A percentile compares a stretch with the other conserved stretches of the same genome.
phyloP scores from a whole-genome alignment of 2,113 vertebrate species.

The Rhombomys opimus region DNA sequence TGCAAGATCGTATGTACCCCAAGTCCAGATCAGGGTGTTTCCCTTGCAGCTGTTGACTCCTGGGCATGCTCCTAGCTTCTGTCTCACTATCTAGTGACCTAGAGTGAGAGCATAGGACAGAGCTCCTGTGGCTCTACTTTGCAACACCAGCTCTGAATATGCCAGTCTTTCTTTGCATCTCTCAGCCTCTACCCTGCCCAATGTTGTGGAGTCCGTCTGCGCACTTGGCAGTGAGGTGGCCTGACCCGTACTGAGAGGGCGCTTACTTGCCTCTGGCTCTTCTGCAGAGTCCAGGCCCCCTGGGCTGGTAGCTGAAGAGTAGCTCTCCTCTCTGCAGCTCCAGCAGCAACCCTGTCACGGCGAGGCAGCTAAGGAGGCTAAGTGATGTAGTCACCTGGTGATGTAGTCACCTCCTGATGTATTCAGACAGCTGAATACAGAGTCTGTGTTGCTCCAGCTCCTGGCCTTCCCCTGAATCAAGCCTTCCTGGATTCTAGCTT shows the following conservation, averaged over 20 bases:
- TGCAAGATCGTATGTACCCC: background rate
- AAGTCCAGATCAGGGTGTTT: accelerated
- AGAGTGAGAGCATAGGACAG: background rate
- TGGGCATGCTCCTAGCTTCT: background rate
- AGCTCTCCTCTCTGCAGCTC: background rate
- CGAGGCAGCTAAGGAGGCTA: background rate
- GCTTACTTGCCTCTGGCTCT: background rate
- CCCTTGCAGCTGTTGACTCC: accelerated
- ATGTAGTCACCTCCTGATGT: background rate
- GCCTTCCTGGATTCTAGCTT: background rate
- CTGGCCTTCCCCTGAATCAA: no score
- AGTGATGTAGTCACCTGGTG: no score
- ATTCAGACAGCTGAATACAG: background rate
- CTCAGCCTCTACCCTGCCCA: background rate
- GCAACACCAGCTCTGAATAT: accelerated
- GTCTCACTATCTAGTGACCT: background rate
- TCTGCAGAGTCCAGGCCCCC: accelerated
- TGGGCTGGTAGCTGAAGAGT: background rate
- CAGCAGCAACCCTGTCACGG: background rate
- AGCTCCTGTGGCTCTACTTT: accelerated
- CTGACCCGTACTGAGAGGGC: accelerated
- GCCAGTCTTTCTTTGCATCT: background rate
- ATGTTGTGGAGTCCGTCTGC: accelerated
- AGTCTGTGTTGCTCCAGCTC: background rate
- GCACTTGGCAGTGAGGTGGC: accelerated